phyloP scores from a whole-genome alignment of 2,888 invertebrate genomes.

The Tanypteryx hageni region DNA sequence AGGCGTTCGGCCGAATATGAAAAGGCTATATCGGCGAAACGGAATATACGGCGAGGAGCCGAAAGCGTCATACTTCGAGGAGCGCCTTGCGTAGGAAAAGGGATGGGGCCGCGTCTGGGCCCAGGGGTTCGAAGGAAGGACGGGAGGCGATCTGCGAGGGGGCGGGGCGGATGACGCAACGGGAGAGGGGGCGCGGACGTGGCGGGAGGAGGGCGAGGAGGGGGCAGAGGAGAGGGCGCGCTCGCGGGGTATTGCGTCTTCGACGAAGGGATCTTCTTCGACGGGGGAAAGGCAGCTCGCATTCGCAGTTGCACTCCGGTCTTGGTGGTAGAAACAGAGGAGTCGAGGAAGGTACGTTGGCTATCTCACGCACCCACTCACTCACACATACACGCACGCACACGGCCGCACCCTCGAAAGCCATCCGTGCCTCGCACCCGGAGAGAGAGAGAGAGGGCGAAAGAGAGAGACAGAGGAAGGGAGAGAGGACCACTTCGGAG shows the following conservation, averaged over 20 bases:
- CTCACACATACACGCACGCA: not conserved
- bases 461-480: not conserved
- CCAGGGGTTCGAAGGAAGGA: not conserved
- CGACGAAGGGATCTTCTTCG: slow-evolving; percentile 43
- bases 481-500: not conserved
- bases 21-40: not conserved
- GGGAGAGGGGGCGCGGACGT: not conserved
- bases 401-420: not conserved
- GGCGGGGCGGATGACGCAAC: not conserved
- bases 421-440: too few relatives aligned
- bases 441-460: not conserved
- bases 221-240: not conserved
- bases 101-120: not conserved
- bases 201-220: not conserved
- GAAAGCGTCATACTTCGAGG: not conserved
- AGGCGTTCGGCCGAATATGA: not conserved
- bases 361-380: not conserved
- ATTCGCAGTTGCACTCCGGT: slow-evolving; percentile 63
- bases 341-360: slow-evolving; percentile 55
- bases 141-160: not conserved
- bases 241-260: slow-evolving; percentile 12
- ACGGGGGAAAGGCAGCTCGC: slow-evolving; percentile 33
- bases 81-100: not conserved
- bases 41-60: not conserved
- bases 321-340: slow-evolving; percentile 56